Evolutionary conservation across 2,797 vertebrate genomes (phyloP).

Genomic region (Cheracebus regulus): DNA sequence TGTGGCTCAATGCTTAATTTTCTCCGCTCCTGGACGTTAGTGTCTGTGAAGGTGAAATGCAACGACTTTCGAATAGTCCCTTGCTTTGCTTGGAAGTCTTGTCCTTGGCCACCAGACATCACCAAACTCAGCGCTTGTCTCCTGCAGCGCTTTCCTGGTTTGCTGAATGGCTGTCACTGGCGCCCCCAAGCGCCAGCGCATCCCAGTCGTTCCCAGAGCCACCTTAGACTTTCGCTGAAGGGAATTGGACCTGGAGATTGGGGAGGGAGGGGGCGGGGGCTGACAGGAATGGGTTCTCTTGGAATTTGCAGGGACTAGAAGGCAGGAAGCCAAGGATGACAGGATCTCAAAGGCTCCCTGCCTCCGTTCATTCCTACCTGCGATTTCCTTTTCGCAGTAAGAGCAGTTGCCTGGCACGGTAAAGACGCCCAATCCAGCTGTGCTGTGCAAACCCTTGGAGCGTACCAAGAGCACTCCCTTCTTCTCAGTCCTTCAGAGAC

Average conservation of each 20-base stretch:
- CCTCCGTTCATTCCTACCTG: not conserved
- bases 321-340: not conserved
- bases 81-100: not conserved
- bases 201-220: not conserved
- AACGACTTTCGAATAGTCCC: no score
- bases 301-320: not conserved
- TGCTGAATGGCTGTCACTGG: not conserved
- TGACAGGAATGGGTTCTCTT: not conserved
- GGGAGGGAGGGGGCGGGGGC: no score
- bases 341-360: not conserved
- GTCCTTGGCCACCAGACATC: rapidly evolving
- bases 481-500: not conserved
- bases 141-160: rapidly evolving
- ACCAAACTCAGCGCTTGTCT: not conserved
- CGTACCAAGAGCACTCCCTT: not conserved
- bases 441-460: not conserved
- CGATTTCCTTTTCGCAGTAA: not conserved
- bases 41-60: not conserved
- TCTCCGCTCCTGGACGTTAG: not conserved
- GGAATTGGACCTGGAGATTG: rapidly evolving
- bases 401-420: not conserved
- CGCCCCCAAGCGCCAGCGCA: slow-evolving; percentile 57
- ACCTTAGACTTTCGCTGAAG: not conserved
- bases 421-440: not conserved
- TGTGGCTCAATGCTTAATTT: not conserved